Evolutionary conservation across 2,888 invertebrate genomes (phyloP).

Genomic region (Eulithis prunata): DNA sequence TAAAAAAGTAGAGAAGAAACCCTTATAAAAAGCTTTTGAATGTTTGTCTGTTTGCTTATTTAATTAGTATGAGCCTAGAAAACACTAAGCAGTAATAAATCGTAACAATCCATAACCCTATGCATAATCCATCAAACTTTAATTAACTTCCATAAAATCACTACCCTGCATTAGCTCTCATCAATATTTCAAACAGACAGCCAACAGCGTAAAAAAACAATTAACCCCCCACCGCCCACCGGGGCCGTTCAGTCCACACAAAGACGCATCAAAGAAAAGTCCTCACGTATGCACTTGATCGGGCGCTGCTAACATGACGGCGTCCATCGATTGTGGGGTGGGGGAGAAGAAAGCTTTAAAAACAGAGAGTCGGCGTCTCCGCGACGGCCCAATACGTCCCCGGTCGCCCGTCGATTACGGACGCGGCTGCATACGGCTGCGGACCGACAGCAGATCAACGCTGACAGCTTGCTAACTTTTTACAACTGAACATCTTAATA

Average conservation of each 20-base stretch:
- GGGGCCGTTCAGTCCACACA: slow-evolving; percentile 48
- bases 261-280: slow-evolving; percentile 77
- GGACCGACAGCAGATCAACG: slow-evolving; percentile 55
- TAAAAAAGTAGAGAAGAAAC: no score
- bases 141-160: slow-evolving; percentile 31
- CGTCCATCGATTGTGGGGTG: slow-evolving; percentile 75
- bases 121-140: slow-evolving; percentile 16
- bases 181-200: slow-evolving; percentile 33
- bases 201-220: slow-evolving; percentile 44
- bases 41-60: no score
- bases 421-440: slow-evolving; percentile 65
- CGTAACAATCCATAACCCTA: not conserved
- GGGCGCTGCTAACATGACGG: slow-evolving; percentile 76
- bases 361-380: slow-evolving; percentile 76
- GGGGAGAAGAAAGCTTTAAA: slow-evolving; percentile 67
- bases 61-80: no score
- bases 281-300: slow-evolving; percentile 81
- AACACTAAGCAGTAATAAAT: no score
- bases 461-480: not conserved
- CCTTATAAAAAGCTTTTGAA: no score
- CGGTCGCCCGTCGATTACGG: slow-evolving; percentile 79
- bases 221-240: slow-evolving; percentile 38
- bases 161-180: slow-evolving; percentile 24
- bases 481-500: not conserved
- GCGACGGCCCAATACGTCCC: slow-evolving; percentile 82